Conservation (phyloP, 2,888 invertebrate species). For the Lucinisca nassula region DNA sequence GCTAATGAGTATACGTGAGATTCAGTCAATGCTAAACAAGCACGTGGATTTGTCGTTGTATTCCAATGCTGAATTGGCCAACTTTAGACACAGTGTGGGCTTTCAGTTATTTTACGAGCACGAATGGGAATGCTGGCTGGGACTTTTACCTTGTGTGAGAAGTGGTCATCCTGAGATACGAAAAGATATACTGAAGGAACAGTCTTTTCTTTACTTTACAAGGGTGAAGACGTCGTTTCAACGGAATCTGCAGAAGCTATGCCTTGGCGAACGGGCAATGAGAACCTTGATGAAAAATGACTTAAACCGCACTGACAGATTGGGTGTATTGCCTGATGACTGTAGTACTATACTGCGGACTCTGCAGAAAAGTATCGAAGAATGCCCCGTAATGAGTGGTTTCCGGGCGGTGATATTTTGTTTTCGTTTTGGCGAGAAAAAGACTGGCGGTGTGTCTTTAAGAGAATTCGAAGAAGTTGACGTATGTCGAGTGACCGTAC, state of each 20-base stretch:
- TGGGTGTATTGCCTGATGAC: constrained; percentile 53
- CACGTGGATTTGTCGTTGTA: constrained; percentile 45
- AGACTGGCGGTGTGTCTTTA: constrained; percentile 29
- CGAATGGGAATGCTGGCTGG: constrained; percentile 35
- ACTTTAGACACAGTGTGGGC: constrained; percentile 42
- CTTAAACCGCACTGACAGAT: constrained; percentile 29
- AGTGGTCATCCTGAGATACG: not conserved
- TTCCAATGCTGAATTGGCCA: constrained; percentile 26
- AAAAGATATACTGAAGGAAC: not conserved
- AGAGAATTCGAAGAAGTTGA: constrained; percentile 8
- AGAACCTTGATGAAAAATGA: constrained; percentile 54
- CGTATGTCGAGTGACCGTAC: constrained; percentile 33
- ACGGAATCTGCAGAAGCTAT: not conserved
- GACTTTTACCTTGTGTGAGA: constrained; percentile 29
- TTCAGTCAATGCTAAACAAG: constrained; percentile 49
- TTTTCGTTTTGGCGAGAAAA: constrained; percentile 64
- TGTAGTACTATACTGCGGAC: constrained; percentile 10
- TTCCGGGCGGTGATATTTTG: constrained; percentile 47
- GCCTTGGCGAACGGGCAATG: not conserved
- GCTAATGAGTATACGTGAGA: constrained; percentile 3
- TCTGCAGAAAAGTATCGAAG: constrained; percentile 28
- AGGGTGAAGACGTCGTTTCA: constrained; percentile 20
- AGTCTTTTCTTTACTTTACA: constrained; percentile 4
- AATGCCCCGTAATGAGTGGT: not conserved
- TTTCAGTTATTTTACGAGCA: constrained; percentile 52